Base-by-base conservation (phyloP, 1,140 invertebrate genomes). In the Drosophila orena region DNA sequence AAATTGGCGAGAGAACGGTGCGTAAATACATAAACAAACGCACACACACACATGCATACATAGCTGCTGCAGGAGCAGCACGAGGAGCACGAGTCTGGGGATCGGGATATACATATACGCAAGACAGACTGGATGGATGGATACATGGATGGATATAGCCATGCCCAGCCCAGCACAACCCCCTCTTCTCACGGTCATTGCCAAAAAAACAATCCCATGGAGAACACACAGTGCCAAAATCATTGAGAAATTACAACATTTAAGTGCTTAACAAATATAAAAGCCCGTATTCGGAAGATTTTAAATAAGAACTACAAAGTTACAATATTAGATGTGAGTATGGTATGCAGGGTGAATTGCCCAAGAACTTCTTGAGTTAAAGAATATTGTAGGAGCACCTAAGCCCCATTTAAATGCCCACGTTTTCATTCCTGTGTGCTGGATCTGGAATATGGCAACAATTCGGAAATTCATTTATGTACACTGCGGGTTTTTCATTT, bases 391-490 rank as follows among this genome's bases (percentile, higher is more conserved):
- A 8, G n/a, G 3, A n/a, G 0, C n/a, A 4, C 4, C 3, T 4
- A 27, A 47, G 10, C 4, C 0, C 1, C 20, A 0, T 8, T n/a
- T n/a, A 30, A 47, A 27, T 47, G 4, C 1, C 15, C 3, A 24
- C 0, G 27, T 24, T 54, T 43, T 15, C 11, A 7, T n/a, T 35
- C 38, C 20, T 14, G 49, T 11, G 10, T 15, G 10, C 22, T 30
- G n/a, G 4, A 12, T 46, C 53, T 65, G 35, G 37, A 38, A 76
- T 78, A 38, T 81, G 61, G 43, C 72, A 79, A 88, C 60, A 77
- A 52, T 83, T 89, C 71, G 77, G 79, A 88, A 89, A 88, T 77
- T 77, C 84, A 73, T 89, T 83, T 88, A 89, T 79, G 64, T 84
- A 80, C 72, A 68, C 38, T 49, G 59, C 22, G 40, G 47, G 72